Evolutionary conservation across 2,888 invertebrate species (phyloP), one percentile per base, ranked within the genome.

Genomic region (Anarsia innoxiella): DNA sequence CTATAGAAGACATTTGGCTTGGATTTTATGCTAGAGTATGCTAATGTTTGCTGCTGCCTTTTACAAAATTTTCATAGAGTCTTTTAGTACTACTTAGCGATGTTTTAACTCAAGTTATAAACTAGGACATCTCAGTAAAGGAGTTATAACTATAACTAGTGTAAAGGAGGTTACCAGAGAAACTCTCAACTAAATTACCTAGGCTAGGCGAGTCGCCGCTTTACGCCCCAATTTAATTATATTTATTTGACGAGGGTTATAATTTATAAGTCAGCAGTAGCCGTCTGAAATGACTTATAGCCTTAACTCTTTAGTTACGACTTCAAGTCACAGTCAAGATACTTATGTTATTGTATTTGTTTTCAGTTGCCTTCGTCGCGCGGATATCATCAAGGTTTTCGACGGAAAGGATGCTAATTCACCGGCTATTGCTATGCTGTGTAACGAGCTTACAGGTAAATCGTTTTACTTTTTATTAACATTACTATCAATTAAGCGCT

Each of bases 381-480:
- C 92, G 32, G 95, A 95, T 75, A 89, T 94, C 64, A 91, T 95
- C 66, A 92, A 92, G 59, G 91, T 95, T 42, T 92, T 93, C 77
- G 95, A 95, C 67, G 94, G 95, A 2, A 89, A 89, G 62, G 90
- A 91, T 56, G 84, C 90, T 14, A 86, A 86, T 56, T 87, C 91
- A 37, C 91, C 93, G 1, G 88, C 93, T 45, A 93, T 95, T 63
- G 91, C 91, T 34, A 91, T 94, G 59, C 86, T 95, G 44, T 95
- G 95, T 77, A 93, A 94, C 66, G 90, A 92, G 71, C 89, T 90
- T 37, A 88, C 90, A 66, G 86, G 86, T 85, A 59, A 49, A 34
- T n/a, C n/a, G n/a, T n/a, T n/a, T n/a, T n/a, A n/a, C n/a, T n/a
- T n/a, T n/a, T n/a, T n/a, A n/a, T n/a, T n/a, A n/a, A n/a, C n/a